These are phyloP conservation scores for Sander vitreus DNA, from an alignment of 2,113 vertebrate species.

Conservation along the genomic window DNA sequence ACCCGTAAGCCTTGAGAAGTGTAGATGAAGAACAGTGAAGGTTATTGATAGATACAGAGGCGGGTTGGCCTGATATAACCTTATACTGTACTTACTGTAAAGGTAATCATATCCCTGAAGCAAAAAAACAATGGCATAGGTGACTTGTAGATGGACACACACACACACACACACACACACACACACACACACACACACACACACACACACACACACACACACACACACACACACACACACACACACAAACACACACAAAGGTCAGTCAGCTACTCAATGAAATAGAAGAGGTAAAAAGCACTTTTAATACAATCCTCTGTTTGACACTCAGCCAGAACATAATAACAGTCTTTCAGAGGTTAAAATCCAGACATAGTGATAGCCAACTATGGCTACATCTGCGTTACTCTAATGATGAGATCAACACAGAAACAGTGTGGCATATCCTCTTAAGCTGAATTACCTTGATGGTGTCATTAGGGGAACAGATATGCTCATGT, in stretches of 20 bases:
- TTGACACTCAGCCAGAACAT: slow-evolving; percentile 51
- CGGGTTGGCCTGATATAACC: slow-evolving; percentile 13
- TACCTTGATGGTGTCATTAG: not conserved
- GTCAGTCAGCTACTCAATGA: slow-evolving; percentile 35
- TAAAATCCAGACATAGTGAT: slow-evolving; percentile 52
- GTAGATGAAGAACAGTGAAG: slow-evolving; percentile 17
- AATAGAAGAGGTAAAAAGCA: slow-evolving; percentile 19
- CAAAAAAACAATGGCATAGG: slow-evolving; percentile 4
- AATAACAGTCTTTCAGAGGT: slow-evolving; percentile 60
- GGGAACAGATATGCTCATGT: not conserved
- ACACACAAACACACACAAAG: not conserved
- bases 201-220: not conserved
- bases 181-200: slow-evolving; percentile 20
- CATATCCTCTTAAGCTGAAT: slow-evolving; percentile 18
- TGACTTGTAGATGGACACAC: slow-evolving; percentile 11
- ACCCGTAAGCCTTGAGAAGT: not conserved
- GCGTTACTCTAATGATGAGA: slow-evolving; percentile 28
- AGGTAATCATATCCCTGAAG: slow-evolving; percentile 32
- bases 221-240: slow-evolving; percentile 11
- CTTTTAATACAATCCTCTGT: slow-evolving; percentile 60
- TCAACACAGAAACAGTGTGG: slow-evolving; percentile 2
- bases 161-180: slow-evolving; percentile 2
- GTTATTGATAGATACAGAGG: slow-evolving; percentile 15
- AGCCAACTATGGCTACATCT: slow-evolving; percentile 20
- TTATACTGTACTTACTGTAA: slow-evolving; percentile 36